Conservation (phyloP, 2,797 vertebrate genomes). For the Echeneis naucrates region DNA sequence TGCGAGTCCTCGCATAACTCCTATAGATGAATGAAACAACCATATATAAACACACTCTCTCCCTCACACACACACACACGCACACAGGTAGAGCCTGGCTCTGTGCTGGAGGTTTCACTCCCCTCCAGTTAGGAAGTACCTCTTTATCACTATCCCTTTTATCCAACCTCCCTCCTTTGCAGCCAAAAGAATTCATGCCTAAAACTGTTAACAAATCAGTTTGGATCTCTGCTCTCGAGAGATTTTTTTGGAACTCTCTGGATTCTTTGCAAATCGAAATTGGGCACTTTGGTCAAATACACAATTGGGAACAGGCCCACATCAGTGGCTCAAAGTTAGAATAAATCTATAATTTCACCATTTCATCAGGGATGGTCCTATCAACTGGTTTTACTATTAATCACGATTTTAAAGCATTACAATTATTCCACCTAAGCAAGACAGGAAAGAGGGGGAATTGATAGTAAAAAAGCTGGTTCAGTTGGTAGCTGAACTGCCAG, state of each 20-base stretch:
- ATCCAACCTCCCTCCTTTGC: conserved; percentile 10
- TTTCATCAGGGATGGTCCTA: too few relatives aligned
- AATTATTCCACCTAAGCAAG: too few relatives aligned
- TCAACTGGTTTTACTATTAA: too few relatives aligned
- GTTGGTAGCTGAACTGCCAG: too few relatives aligned
- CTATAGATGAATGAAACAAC: conserved; percentile 50
- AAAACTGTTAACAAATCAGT: conserved; percentile 37
- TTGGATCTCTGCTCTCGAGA: conserved; percentile 12
- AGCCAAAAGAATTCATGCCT: conserved; percentile 37
- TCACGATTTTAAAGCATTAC: too few relatives aligned
- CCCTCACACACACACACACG: not conserved
- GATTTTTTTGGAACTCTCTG: conserved; percentile 38
- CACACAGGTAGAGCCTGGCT: not conserved
- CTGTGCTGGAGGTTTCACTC: conserved; percentile 33
- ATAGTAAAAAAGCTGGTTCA: too few relatives aligned
- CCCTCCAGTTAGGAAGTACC: conserved; percentile 33
- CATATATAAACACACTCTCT: conserved; percentile 22
- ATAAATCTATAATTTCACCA: too few relatives aligned
- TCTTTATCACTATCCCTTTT: conserved; percentile 49
- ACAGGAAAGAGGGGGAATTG: too few relatives aligned
- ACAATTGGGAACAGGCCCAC: not conserved
- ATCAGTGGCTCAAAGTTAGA: not conserved
- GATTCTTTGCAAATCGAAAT: conserved; percentile 32
- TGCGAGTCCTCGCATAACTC: conserved; percentile 61
- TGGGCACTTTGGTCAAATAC: not conserved